These are phyloP conservation scores for Lepus europaeus DNA, from an alignment of 2,113 vertebrate species.

Conservation along the genomic window DNA sequence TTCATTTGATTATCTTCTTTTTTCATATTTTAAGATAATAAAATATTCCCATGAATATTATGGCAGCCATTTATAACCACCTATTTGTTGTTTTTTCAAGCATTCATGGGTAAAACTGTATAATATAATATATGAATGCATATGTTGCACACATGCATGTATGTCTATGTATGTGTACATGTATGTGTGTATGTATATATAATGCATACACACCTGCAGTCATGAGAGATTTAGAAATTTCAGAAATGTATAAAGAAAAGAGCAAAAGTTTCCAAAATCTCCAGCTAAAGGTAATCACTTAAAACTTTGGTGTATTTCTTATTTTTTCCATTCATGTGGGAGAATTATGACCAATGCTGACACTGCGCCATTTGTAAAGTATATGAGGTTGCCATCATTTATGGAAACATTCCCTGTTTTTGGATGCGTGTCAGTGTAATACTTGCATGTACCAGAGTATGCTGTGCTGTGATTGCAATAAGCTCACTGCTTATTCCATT, in stretches of 20 bases:
- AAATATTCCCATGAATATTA: not conserved
- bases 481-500: not conserved
- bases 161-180: not conserved
- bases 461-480: not conserved
- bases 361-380: not conserved
- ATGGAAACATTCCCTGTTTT: not conserved
- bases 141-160: not conserved
- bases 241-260: not conserved
- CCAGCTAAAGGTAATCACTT: not conserved
- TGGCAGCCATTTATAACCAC: not conserved
- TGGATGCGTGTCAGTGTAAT: not conserved
- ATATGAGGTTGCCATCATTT: not conserved
- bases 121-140: no score
- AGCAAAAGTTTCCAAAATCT: not conserved
- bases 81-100: not conserved
- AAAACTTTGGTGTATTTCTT: not conserved
- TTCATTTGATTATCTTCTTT: not conserved
- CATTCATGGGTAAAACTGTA: no score
- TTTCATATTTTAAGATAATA: not conserved
- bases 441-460: not conserved
- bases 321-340: not conserved
- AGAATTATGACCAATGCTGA: not conserved
- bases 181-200: no score
- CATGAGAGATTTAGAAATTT: constrained; percentile 5
- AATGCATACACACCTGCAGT: not conserved